A percentile compares a stretch with the other conserved stretches of the same genome.
phyloP scores from a whole-genome alignment of 1,140 invertebrate species.

The Philopotamus ludificatus region DNA sequence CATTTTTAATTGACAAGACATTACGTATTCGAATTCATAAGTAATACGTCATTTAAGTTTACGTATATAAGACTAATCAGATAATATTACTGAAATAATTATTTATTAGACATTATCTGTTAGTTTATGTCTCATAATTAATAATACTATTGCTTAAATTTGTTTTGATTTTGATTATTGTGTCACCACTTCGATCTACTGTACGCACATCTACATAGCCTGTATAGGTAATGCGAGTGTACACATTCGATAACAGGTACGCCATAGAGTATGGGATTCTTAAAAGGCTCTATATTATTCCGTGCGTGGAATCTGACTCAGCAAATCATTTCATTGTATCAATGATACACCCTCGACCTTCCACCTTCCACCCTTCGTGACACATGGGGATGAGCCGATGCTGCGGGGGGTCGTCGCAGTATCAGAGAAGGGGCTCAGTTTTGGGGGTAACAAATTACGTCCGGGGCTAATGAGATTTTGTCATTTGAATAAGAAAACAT shows the following conservation, averaged over 20 bases:
- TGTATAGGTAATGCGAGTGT: slow-evolving; percentile 30
- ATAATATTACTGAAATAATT: no score
- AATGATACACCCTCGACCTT: slow-evolving; percentile 33
- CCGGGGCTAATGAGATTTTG: not conserved
- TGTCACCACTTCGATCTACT: not conserved
- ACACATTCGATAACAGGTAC: slow-evolving; percentile 41
- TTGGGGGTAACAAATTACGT: slow-evolving; percentile 1
- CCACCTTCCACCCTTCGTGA: not conserved
- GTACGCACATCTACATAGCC: not conserved
- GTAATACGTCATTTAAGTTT: no score
- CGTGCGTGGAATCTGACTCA: slow-evolving; percentile 40
- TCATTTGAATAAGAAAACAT: not conserved
- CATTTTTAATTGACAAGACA: not conserved
- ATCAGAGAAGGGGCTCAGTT: no score
- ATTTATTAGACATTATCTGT: not conserved
- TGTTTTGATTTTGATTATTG: no score
- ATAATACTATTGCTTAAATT: no score
- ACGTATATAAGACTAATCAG: no score
- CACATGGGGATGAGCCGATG: not conserved
- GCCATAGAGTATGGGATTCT: slow-evolving; percentile 24
- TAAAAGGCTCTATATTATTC: slow-evolving; percentile 41
- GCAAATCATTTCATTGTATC: slow-evolving; percentile 41
- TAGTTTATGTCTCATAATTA: not conserved
- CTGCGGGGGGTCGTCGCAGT: not conserved
- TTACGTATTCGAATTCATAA: no score